phyloP scores from a whole-genome alignment of 2,113 vertebrate species.

The Promerops cafer region DNA sequence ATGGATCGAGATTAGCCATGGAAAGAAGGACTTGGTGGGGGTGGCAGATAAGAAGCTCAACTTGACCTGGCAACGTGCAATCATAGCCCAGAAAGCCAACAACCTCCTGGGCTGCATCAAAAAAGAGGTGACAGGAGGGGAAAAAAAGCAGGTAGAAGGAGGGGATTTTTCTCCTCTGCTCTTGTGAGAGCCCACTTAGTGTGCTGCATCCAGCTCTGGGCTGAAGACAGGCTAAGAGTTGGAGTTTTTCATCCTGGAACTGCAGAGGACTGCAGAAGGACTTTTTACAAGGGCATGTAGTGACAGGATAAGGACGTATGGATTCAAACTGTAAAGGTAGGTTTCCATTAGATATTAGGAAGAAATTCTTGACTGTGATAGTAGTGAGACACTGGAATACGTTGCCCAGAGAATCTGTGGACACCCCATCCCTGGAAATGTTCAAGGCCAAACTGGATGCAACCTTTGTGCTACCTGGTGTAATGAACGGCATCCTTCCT shows the following conservation, averaged over 20 bases:
- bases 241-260: not conserved
- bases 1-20: not conserved
- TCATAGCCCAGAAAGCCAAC: not conserved
- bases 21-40: not conserved
- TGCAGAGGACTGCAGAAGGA: not conserved
- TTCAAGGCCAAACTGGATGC: not conserved
- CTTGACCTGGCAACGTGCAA: not conserved
- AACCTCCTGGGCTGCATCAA: not conserved
- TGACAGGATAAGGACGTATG: not conserved
- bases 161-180: not conserved
- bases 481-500: not conserved
- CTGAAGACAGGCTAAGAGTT: not conserved
- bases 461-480: not conserved
- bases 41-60: not conserved
- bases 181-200: not conserved
- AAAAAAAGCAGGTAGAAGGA: not conserved
- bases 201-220: not conserved
- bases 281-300: not conserved
- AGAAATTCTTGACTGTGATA: not conserved
- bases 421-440: not conserved
- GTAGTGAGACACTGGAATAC: not conserved
- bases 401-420: not conserved
- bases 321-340: not conserved
- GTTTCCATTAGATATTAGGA: not conserved
- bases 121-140: not conserved